Evolutionary conservation across 2,113 vertebrate genomes (phyloP).

Genomic region (Tautogolabrus adspersus): DNA sequence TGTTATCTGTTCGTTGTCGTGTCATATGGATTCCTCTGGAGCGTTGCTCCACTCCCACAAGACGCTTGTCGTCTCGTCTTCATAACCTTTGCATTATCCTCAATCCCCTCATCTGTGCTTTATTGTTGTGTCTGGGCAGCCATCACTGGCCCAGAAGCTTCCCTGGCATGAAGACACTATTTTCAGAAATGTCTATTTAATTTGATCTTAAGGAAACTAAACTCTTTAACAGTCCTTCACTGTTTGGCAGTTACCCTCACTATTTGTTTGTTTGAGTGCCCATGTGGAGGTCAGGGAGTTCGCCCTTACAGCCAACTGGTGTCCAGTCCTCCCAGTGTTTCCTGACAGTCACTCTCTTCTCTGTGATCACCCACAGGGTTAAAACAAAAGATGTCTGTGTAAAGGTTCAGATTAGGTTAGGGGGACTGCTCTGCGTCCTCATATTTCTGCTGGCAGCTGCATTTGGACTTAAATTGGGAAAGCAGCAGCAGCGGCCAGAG

Average conservation of each 20-base stretch:
- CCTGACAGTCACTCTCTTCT: slow-evolving; percentile 35
- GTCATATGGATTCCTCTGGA: neutral
- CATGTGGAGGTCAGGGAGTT: slow-evolving; percentile 44
- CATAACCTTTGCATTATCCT: neutral
- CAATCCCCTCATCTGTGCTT: neutral
- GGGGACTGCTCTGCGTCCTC: slow-evolving; percentile 2
- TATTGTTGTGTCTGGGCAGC: neutral
- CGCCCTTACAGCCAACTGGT: slow-evolving; percentile 43
- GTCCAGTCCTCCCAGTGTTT: slow-evolving; percentile 30
- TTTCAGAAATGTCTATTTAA: no score
- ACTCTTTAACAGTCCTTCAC: slow-evolving; percentile 13
- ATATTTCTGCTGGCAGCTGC: slow-evolving; percentile 41
- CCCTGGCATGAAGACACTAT: no score
- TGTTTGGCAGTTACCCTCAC: slow-evolving; percentile 8
- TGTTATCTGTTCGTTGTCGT: slow-evolving; percentile 4
- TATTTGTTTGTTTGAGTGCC: slow-evolving; percentile 35
- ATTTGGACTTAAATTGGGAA: slow-evolving; percentile 1
- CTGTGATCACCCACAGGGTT: slow-evolving; percentile 20
- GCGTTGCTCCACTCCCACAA: neutral
- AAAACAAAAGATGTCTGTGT: slow-evolving; percentile 46
- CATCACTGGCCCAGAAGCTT: neutral
- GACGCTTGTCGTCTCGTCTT: neutral
- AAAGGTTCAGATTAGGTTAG: slow-evolving; percentile 35
- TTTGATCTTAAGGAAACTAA: neutral
- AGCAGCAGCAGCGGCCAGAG: slow-evolving; percentile 8